Conservation (phyloP, 2,797 vertebrate genomes). For the Neosilurus hyrtlii region DNA sequence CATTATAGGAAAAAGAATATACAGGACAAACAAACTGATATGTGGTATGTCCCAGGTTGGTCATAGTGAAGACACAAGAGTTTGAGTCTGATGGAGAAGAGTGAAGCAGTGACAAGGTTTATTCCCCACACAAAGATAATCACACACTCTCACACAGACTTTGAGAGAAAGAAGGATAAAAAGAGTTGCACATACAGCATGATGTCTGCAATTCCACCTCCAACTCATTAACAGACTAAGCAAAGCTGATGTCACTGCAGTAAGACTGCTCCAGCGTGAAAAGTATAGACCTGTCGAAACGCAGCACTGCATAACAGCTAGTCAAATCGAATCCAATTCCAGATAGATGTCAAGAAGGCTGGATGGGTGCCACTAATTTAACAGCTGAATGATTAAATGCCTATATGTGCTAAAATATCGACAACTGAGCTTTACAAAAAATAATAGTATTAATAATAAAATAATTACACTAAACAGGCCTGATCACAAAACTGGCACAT, state of each 20-base stretch:
- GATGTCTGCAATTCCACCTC: slow-evolving; percentile 16
- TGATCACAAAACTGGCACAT: no score
- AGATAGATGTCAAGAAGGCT: slow-evolving; percentile 16
- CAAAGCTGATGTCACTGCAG: slow-evolving; percentile 28
- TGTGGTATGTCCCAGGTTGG: slow-evolving; percentile 7
- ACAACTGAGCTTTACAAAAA: no score
- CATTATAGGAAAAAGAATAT: slow-evolving; percentile 1
- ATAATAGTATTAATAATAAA: no score
- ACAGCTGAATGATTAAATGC: not conserved
- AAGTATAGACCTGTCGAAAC: not conserved
- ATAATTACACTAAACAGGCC: no score
- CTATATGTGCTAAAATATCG: no score
- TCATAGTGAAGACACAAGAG: not conserved
- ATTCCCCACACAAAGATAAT: slow-evolving; percentile 42
- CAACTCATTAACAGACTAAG: slow-evolving; percentile 20
- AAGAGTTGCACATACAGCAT: slow-evolving; percentile 17
- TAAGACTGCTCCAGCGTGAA: slow-evolving; percentile 26
- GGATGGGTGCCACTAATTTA: slow-evolving; percentile 9
- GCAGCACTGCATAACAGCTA: not conserved
- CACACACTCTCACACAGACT: slow-evolving; percentile 9
- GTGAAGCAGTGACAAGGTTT: slow-evolving; percentile 38
- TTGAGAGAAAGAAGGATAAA: slow-evolving; percentile 5
- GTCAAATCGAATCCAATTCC: not conserved
- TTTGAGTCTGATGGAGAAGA: slow-evolving; percentile 1
- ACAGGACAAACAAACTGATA: not conserved